Percentiles rank a stretch among this genome's conserved stretches.
Conservation (phyloP, 37 sponge, comb jelly and placozoan species). For the Beroe forskalii region DNA sequence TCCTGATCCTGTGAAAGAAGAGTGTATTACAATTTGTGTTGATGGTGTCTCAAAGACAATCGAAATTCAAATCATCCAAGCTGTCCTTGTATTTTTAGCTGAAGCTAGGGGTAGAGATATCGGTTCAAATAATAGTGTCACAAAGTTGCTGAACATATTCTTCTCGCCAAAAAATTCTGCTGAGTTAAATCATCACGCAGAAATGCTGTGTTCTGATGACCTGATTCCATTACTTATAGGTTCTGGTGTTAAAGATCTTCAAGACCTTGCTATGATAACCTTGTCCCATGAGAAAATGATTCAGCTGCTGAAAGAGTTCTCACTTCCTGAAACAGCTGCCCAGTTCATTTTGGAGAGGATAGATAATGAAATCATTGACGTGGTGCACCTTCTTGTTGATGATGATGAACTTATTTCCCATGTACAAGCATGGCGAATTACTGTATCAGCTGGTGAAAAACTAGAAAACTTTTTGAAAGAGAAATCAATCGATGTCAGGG, state of each 20-base stretch:
- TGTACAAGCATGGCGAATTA: conserved; percentile 48
- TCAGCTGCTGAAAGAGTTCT: neutral
- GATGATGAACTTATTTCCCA: conserved; percentile 27
- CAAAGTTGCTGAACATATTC: conserved; percentile 5
- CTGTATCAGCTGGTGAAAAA: conserved; percentile 2
- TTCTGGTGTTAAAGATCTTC: neutral
- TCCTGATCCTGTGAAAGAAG: neutral
- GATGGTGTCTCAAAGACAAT: neutral
- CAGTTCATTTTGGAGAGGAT: neutral
- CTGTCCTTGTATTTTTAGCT: neutral
- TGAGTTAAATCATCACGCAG: neutral
- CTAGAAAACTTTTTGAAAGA: conserved; percentile 2
- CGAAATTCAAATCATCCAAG: neutral
- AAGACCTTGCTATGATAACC: conserved; percentile 3
- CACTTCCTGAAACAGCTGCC: conserved; percentile 29
- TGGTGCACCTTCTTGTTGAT: neutral
- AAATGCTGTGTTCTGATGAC: neutral
- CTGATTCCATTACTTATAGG: conserved; percentile 23
- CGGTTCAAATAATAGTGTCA: neutral
- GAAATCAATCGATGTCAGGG: neutral
- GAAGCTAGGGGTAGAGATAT: conserved; percentile 29
- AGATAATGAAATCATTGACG: neutral
- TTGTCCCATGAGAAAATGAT: conserved; percentile 23
- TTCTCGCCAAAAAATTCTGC: neutral
- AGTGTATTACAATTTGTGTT: neutral